Evolutionary conservation across 2,113 vertebrate genomes (phyloP).

Genomic region (Gadus chalcogrammus): DNA sequence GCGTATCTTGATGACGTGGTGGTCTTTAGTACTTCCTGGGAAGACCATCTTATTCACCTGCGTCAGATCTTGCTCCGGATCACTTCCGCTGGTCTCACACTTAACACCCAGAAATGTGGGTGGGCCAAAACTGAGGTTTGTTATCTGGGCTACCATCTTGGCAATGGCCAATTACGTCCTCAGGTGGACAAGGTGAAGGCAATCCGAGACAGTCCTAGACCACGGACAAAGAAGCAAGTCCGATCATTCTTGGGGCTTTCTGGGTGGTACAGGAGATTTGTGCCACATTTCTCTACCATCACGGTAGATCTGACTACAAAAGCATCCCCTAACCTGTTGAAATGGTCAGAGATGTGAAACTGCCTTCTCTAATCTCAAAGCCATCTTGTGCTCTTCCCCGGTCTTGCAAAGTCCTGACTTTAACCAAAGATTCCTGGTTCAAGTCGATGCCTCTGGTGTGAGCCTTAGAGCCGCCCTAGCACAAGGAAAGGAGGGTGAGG

Average conservation of each 20-base stretch:
- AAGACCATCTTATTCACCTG: not conserved
- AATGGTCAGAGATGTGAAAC: no score
- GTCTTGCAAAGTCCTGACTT: no score
- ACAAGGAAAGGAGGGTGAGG: conserved; percentile 3
- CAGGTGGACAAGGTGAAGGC: conserved; percentile 5
- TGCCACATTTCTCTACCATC: no score
- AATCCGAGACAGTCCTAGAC: not conserved
- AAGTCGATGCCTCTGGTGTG: not conserved
- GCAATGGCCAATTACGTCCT: not conserved
- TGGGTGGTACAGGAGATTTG: no score
- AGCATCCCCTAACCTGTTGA: no score
- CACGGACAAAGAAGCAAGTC: not conserved
- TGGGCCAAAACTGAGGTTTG: conserved; percentile 3
- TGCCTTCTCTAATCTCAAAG: no score
- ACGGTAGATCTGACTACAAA: no score
- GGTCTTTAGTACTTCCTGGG: conserved; percentile 9
- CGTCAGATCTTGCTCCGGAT: not conserved
- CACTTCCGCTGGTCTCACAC: not conserved
- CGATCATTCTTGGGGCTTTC: not conserved
- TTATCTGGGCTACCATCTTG: conserved; percentile 6
- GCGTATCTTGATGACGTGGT: conserved; percentile 15
- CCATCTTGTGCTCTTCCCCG: no score
- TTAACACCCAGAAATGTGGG: conserved; percentile 15
- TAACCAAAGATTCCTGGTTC: not conserved
- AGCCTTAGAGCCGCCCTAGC: not conserved